Evolutionary conservation across 64 coral and sea anemone species (phyloP), one percentile per base, ranked within the genome.

Genomic region (Montipora foliosa): DNA sequence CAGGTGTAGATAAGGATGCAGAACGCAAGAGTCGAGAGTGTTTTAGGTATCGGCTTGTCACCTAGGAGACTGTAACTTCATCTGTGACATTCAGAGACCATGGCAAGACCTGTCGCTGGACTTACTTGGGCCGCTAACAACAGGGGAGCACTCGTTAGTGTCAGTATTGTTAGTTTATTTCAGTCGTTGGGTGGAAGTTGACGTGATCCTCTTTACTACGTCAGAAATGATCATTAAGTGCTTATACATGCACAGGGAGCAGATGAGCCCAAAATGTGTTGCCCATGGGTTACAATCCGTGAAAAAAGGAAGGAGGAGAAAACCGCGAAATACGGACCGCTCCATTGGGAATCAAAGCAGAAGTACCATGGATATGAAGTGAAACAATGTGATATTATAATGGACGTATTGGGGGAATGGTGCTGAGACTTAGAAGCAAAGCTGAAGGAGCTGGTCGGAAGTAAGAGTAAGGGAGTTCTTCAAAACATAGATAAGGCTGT

Each of bases 51-150:
- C 93, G 87, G 58, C 73, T 91, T 45, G 82, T 87, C 25, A 74
- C 78, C 4, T 81, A 78, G 82, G 60, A 87, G 53, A 78, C 78
- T 22, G 69, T 83, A 71, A 29, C 1, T 82, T 55, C 77, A 19
- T 83, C 80, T 51, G 87, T 87, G 50, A 24, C 75, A 19, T 91
- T 82, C 49, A 76, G 51, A 90, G 74, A 16, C 93, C 88, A 12
- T 95, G 88, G 88, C 88, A 90, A 70, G 79, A 95, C 17, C 2
- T 95, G 64, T 82, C 89, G 14, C 16, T 91, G 16, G 89, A 95
- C n/a, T 52, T 80, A 46, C 88, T 95, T 79, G 94, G 75, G 57
- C 89, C 89, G 5, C 77, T 95, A 62, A 81, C 88, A 50, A 86
- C 93, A 78, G 93, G 93, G 1, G 88, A 95, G 44, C 49, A 90